Base-by-base conservation (phyloP, 1,140 invertebrate species). In the Anoplolepis gracilipes region DNA sequence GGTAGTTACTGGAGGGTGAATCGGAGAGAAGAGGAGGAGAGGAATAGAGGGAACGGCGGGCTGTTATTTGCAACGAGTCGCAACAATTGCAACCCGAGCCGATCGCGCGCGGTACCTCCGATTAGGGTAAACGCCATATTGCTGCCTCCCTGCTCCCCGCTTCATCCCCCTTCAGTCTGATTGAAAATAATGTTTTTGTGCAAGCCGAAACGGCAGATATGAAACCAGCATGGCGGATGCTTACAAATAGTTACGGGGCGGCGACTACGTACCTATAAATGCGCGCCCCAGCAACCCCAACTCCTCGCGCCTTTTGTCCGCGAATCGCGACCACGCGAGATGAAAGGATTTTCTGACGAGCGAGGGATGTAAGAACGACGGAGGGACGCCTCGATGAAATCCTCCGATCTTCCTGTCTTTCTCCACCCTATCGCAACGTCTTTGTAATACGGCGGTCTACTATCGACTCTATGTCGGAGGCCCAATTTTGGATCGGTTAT, bases 231-330 rank as follows among this genome's bases (percentile, higher is more conserved):
- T 94, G 94, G 94, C 94, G 94, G 93, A 94, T 94, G 94, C 94
- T 94, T 94, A 93, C 94, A 94, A 94, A 94, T 93, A 94, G 93
- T 94, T 93, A 88, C 91, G 92, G 93, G 94, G 94, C 93, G 94
- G 92, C 88, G 90, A 90, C 88, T 92, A 90, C 87, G 78, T 85
- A 49, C 46, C 46, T 49, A 85, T 87, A 85, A 89, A 85, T 89
- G 78, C 87, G 81, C 30, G 85, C 46, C 85, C 46, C 69, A 33
- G 30, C 69, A 36, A 36, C 49, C 30, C 30, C 84, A 85, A 49
- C 87, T 79, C 86, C 82, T 85, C 85, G 85, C 77, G 25, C 90
- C 90, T 92, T 73, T 94, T 94, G 93, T 93, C 87, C 91, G 82
- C 61, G 61, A 85, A 92, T 88, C 77, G 85, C 84, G 88, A 49